Evolutionary conservation across 2,113 vertebrate species (phyloP).

Genomic region (Chlamydotis undulata): DNA sequence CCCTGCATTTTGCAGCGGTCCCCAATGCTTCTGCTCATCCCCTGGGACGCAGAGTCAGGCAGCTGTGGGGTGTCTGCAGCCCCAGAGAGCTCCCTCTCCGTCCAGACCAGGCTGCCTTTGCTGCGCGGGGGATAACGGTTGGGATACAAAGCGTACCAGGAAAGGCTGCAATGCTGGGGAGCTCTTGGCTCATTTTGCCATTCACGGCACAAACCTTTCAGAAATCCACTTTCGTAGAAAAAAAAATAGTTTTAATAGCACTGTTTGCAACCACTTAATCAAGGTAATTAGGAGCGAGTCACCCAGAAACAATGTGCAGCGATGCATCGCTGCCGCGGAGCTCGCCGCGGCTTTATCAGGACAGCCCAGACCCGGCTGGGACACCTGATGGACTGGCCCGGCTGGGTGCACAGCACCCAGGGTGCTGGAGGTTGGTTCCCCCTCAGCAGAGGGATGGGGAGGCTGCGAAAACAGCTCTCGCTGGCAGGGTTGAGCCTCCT

Average conservation of each 20-base stretch:
- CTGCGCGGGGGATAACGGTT: neutral
- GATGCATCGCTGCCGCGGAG: neutral
- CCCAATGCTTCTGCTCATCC: neutral
- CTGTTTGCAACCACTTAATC: conserved; percentile 70
- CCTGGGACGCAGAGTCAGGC: accelerated
- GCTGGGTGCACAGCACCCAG: neutral
- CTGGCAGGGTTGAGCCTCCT: neutral
- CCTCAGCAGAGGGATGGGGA: neutral
- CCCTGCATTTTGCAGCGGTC: neutral
- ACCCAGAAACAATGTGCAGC: conserved; percentile 64
- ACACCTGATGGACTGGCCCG: neutral
- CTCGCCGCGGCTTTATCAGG: conserved; percentile 49
- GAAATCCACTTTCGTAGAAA: conserved; percentile 34
- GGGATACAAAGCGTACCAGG: neutral
- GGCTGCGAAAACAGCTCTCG: neutral
- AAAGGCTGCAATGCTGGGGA: neutral
- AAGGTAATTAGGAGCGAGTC: conserved; percentile 72
- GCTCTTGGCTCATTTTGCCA: conserved; percentile 29
- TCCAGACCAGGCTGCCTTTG: neutral
- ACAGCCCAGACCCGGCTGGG: conserved; percentile 32
- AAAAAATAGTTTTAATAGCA: conserved; percentile 49
- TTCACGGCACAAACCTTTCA: conserved; percentile 37
- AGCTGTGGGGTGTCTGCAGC: accelerated
- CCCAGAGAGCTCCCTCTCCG: neutral
- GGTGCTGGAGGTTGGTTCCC: neutral